These are phyloP conservation scores for Bursaphelenchus okinawaensis DNA, from an alignment of 2,888 invertebrate species.

Conservation along the genomic window DNA sequence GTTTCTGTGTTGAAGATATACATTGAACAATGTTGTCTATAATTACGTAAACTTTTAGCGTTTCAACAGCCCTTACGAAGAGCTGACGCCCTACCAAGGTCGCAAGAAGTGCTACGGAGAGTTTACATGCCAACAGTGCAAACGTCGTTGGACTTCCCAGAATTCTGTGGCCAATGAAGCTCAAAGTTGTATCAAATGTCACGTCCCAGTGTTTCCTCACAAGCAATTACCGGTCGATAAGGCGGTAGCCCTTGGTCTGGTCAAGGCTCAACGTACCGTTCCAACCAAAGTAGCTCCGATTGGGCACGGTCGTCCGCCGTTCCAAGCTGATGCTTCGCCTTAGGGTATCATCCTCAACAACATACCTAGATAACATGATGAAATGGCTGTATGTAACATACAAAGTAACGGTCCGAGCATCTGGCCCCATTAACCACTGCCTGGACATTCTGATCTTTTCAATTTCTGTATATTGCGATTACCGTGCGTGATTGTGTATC, in stretches of 20 bases:
- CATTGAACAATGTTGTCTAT: neutral
- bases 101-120: conserved; percentile 57
- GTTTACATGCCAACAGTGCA: conserved; percentile 47
- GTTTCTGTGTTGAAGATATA: too few species aligned
- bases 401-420: neutral
- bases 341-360: too few species aligned
- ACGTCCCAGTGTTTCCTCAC: conserved; percentile 55
- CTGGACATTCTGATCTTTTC: neutral
- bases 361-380: neutral
- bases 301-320: conserved; percentile 41
- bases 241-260: conserved; percentile 51
- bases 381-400: neutral
- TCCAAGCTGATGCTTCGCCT: neutral
- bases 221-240: conserved; percentile 57
- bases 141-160: conserved; percentile 46
- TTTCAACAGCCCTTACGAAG: conserved; percentile 55
- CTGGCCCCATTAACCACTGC: too few species aligned
- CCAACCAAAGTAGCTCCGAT: conserved; percentile 53
- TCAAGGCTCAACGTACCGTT: conserved; percentile 47
- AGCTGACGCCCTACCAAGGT: conserved; percentile 57
- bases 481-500: too few species aligned
- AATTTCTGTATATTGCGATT: neutral
- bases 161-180: conserved; percentile 57
- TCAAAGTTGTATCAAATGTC: conserved; percentile 56
- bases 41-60: conserved; percentile 36